phyloP scores from a whole-genome alignment of 2,797 vertebrate genomes.

The Potorous gilbertii region DNA sequence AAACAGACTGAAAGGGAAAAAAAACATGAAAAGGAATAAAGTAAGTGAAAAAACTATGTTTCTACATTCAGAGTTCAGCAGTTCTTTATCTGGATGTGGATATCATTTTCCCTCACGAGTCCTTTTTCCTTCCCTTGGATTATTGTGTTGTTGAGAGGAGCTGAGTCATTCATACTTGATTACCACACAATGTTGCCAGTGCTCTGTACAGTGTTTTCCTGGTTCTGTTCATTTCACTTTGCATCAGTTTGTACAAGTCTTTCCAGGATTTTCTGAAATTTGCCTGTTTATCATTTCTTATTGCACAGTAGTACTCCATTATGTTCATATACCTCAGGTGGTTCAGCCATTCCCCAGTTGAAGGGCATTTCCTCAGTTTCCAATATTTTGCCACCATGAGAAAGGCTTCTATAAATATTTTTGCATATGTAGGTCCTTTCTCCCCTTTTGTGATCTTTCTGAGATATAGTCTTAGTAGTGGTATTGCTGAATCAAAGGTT shows the following conservation, averaged over 20 bases:
- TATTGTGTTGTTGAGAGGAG: neutral
- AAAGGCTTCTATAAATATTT: neutral
- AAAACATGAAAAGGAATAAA: neutral
- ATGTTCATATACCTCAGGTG: neutral
- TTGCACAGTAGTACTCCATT: neutral
- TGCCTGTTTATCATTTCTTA: neutral
- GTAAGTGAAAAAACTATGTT: neutral
- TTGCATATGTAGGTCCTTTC: neutral
- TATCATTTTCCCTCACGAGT: neutral
- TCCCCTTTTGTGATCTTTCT: neutral
- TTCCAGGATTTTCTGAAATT: neutral
- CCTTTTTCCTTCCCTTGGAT: neutral
- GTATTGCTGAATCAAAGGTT: neutral
- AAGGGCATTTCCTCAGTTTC: neutral
- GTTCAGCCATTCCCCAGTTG: neutral
- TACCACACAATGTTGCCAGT: neutral
- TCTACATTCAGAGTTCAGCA: neutral
- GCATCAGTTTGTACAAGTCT: neutral
- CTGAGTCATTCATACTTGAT: neutral
- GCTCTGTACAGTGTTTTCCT: neutral
- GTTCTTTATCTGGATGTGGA: neutral
- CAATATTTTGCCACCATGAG: neutral
- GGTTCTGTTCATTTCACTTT: neutral
- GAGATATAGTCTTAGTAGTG: neutral
- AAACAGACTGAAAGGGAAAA: neutral